Base-by-base conservation (phyloP, 2,797 vertebrate species). In the Tarsius wallacei region DNA sequence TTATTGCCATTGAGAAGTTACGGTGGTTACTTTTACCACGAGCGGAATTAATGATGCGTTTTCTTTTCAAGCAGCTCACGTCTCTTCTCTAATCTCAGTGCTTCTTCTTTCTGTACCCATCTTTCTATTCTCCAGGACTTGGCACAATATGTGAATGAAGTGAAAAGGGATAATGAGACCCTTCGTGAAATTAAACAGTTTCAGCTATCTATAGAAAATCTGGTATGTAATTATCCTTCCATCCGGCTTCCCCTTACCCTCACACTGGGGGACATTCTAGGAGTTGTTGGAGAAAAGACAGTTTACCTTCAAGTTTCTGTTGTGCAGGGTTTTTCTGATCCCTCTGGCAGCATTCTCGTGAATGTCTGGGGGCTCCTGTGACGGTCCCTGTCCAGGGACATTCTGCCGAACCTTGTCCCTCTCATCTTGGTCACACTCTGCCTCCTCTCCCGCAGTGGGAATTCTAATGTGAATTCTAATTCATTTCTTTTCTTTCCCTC, bases 91-190 rank as follows among this genome's bases (percentile, higher is more conserved):
- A 33, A 93, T 92, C 95, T 94, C 61, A 84, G 55, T 9, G 0
- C 70, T 87, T 53, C 64, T 96, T 90, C 90, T 94, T 91, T 96
- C 89, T 95, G 9, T 12, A 31, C 31, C 68, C 85, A 5, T 88
- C 31, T 93, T 63, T 95, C 90, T 96, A 86, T 97, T 80, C 97
- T 98, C n/a, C 92, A 99, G 99, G 99, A 99, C 98, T 99, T 99
- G 99, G 99, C 99, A 96, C 99, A 99, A 91, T 99, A 99, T 85
- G 99, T 99, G 94, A 99, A 99, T n/a, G 99, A 99, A 98, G 99
- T 99, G 91, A 99, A 99, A 98, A 99, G 99, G 98, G 99, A 99
- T 99, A 99, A 99, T 6, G 99, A 99, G 99, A 99, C 99, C 0
- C 97, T 99, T 86, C 99, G 99, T 94, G 99, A 99, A 98, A 99